Base-by-base conservation (phyloP, 2,113 vertebrate genomes). In the Cynocephalus volans region DNA sequence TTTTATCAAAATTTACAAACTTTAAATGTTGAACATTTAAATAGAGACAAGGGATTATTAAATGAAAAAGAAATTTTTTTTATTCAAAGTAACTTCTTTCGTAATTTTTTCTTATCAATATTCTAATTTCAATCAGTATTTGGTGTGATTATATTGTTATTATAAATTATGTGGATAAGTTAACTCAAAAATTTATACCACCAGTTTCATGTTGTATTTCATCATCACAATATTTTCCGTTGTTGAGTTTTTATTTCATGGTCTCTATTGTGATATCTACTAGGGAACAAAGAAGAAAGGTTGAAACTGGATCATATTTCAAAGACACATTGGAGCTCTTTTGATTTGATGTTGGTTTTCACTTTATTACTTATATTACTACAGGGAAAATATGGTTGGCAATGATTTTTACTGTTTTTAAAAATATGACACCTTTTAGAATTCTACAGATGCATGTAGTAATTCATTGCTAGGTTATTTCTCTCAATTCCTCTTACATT, bases 231-330 rank as follows among this genome's bases (percentile, higher is more conserved):
- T 5, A 67, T 69, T 87, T 89, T 58, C 28, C 82, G 4, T 72
- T 88, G 3, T 58, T 88, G 33, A 45, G 18, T 48, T 79, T 95
- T 95, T 52, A 50, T 94, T 56, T 73, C 62, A 28, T 76, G 3
- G 12, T 85, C 56, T 85, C 54, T 18, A 14, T 18, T 85, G 48
- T 89, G 50, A 75, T 65, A 77, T 23, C 21, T 83, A 12, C 70
- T 64, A 88, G 54, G 26, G 41, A 90, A 82, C n/a, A 92, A 89
- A 88, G 19, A 82, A 95, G 6, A 24, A 76, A 65, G 56, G 77
- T 50, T 62, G 23, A 23, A 79, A 60, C 15, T 28, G 41, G 28
- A 80, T 70, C 28, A 64, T 45, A 73, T 91, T 96, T 96, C 65
- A 85, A 73, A 88, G 21, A 4, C 41, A 72, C 58, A 70, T 54